These are phyloP conservation scores for Zaprionus taronus DNA, from an alignment of 1,140 invertebrate species.

Conservation along the genomic window DNA sequence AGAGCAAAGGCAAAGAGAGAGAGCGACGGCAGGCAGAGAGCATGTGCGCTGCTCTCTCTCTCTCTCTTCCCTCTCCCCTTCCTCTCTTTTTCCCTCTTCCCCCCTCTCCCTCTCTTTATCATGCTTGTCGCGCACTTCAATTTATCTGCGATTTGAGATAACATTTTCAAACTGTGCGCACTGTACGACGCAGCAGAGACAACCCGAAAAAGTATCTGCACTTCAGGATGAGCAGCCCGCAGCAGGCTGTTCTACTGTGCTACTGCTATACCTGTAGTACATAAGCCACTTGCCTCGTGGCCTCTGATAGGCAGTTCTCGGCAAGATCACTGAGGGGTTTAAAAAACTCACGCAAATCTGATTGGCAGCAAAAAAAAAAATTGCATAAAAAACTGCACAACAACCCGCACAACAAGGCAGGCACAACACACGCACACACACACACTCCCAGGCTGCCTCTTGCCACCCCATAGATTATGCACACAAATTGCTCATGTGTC, in stretches of 20 bases:
- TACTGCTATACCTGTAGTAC: background rate
- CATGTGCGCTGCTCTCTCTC: background rate
- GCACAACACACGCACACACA: background rate
- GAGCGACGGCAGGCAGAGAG: background rate
- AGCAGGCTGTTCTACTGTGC: slow-evolving; percentile 5
- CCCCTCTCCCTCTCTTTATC: background rate
- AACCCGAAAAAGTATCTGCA: background rate
- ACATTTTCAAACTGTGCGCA: slow-evolving; percentile 26
- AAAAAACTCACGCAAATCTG: slow-evolving; percentile 54
- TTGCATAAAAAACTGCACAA: slow-evolving; percentile 65
- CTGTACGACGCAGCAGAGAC: slow-evolving; percentile 36
- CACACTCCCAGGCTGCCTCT: background rate
- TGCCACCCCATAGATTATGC: slow-evolving; percentile 45
- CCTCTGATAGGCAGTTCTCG: slow-evolving; percentile 56
- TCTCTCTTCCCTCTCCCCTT: background rate
- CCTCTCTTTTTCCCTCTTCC: background rate
- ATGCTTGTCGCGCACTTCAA: slow-evolving; percentile 8
- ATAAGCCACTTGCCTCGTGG: background rate
- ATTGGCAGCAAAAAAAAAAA: slow-evolving; percentile 69
- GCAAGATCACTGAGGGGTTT: background rate
- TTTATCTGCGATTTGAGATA: slow-evolving; percentile 53
- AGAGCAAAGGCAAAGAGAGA: slow-evolving; percentile 4
- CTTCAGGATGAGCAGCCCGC: background rate
- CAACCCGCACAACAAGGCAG: slow-evolving; percentile 10
- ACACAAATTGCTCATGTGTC: slow-evolving; percentile 44